Percentiles rank a stretch among this genome's conserved stretches.
phyloP scores from a whole-genome alignment of 2,888 invertebrate species.

The Cenopis cana region DNA sequence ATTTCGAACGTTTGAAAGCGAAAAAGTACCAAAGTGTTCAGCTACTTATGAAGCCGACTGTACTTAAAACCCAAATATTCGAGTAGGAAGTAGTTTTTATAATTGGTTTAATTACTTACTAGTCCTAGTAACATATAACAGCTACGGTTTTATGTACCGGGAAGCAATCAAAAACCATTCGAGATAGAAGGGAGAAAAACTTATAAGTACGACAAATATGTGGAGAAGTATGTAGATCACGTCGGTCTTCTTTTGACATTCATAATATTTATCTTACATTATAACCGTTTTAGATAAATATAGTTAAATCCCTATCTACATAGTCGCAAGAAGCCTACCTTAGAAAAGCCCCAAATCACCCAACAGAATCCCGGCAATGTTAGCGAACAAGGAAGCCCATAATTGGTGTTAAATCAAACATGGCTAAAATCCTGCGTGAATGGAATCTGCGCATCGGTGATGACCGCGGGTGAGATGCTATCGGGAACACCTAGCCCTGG shows the following conservation, averaged over 20 bases:
- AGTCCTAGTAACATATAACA: neutral
- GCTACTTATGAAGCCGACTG: too few species aligned
- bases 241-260: too few species aligned
- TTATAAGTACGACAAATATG: too few species aligned
- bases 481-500: slow-evolving; percentile 78
- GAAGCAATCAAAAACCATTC: neutral
- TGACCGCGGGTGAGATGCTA: slow-evolving; percentile 81
- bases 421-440: slow-evolving; percentile 81
- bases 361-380: slow-evolving; percentile 41
- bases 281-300: too few species aligned
- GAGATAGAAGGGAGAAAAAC: neutral
- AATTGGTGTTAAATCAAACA: slow-evolving; percentile 85
- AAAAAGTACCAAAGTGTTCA: too few species aligned
- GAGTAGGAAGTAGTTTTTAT: neutral
- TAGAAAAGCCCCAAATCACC: slow-evolving; percentile 28
- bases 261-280: too few species aligned
- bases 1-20: too few species aligned
- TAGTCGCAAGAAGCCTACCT: slow-evolving; percentile 1
- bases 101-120: neutral
- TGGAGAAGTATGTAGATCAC: too few species aligned
- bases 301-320: too few species aligned
- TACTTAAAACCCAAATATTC: neutral
- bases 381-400: slow-evolving; percentile 80
- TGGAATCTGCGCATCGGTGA: slow-evolving; percentile 82
- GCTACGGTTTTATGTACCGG: neutral